Evolutionary conservation across 2,113 vertebrate species (phyloP).

Genomic region (Dasyprocta punctata): DNA sequence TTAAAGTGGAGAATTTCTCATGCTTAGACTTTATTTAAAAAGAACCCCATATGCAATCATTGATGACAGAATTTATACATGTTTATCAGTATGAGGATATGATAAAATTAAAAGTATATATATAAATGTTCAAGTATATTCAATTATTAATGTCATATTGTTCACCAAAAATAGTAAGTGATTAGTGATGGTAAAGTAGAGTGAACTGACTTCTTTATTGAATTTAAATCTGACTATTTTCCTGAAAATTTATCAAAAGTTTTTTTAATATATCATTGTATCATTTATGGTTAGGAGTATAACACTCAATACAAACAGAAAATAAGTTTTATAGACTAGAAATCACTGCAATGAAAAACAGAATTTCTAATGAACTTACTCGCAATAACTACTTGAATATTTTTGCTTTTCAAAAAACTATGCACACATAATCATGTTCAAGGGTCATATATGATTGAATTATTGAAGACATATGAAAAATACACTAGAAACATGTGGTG

Average conservation of each 20-base stretch:
- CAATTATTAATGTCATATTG: neutral
- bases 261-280: neutral
- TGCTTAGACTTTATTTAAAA: neutral
- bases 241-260: neutral
- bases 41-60: neutral
- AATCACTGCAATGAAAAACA: neutral
- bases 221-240: neutral
- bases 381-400: neutral
- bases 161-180: neutral
- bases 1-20: neutral
- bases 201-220: neutral
- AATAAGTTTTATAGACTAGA: neutral
- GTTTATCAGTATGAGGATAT: neutral
- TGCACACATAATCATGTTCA: neutral
- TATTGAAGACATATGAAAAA: neutral
- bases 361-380: neutral
- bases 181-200: neutral
- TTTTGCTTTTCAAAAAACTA: neutral
- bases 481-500: neutral
- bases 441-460: neutral
- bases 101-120: neutral
- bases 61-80: neutral
- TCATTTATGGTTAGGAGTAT: conserved; percentile 9
- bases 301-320: neutral
- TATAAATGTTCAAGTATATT: neutral